phyloP scores from a whole-genome alignment of 2,888 invertebrate genomes.

The Brenthis ino region DNA sequence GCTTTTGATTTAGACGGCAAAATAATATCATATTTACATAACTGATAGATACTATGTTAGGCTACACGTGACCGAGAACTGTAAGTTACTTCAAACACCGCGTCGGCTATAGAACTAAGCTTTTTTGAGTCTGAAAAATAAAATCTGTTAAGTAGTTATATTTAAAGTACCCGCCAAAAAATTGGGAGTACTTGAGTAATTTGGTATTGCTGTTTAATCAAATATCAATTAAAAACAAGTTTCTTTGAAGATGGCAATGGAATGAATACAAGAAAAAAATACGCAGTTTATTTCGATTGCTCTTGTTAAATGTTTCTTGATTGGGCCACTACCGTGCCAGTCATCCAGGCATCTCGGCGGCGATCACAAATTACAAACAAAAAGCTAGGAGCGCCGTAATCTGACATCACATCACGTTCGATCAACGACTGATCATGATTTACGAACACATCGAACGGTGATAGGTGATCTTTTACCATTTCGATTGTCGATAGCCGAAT shows the following conservation, averaged over 20 bases:
- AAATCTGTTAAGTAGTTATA: too few relatives aligned
- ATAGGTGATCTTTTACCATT: constrained; percentile 75
- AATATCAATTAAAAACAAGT: too few relatives aligned
- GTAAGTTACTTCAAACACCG: too few relatives aligned
- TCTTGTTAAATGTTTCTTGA: constrained; percentile 43
- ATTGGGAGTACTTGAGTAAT: too few relatives aligned
- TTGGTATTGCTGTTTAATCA: too few relatives aligned
- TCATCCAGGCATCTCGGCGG: constrained; percentile 74
- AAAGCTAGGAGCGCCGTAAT: constrained; percentile 76
- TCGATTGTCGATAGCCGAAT: constrained; percentile 60
- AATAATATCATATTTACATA: too few relatives aligned
- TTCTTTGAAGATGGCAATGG: not conserved
- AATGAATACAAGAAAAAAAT: constrained; percentile 16
- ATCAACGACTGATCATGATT: constrained; percentile 80
- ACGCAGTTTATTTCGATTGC: constrained; percentile 29
- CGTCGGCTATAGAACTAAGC: too few relatives aligned
- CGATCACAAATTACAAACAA: constrained; percentile 76
- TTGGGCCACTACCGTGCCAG: constrained; percentile 55
- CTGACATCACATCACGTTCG: constrained; percentile 75
- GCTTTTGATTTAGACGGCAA: too few relatives aligned
- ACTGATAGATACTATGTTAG: too few relatives aligned
- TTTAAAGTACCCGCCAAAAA: too few relatives aligned
- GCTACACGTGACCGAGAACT: too few relatives aligned
- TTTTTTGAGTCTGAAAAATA: too few relatives aligned
- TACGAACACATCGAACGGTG: constrained; percentile 74